Base-by-base conservation (phyloP, 2,113 vertebrate species). In the Conger conger region DNA sequence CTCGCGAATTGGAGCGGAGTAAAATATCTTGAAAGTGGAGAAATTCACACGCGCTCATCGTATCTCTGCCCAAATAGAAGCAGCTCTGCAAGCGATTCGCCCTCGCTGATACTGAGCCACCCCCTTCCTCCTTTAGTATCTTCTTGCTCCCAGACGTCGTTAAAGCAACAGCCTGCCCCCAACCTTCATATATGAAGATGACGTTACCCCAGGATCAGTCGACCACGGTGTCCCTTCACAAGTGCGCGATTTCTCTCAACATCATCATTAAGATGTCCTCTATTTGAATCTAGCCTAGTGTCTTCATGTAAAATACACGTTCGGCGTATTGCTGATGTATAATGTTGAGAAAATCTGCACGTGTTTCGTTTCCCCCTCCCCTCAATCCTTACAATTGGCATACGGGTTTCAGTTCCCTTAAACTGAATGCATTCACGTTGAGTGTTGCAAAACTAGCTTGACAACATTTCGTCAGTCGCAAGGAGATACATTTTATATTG, bases 91-190 rank as follows among this genome's bases (percentile, higher is more conserved):
- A 53, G 86, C 84, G 77, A 82, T 84, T 79, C 83, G 30, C 81
- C 82, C 82, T 87, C 79, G 82, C 78, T 92, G 90, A 92, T 89
- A 89, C 92, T 91, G 91, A 92, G 92, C 91, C 90, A 88, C 92
- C 92, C 92, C 91, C 93, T 90, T 90, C 93, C 88, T 87, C 85
- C 89, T 89, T 87, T 86, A 88, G 88, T 89, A 85, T 54, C 83
- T 87, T 86, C 91, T 92, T 90, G 90, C 89, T 85, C 90, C 88
- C 83, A 85, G 90, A 88, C 89, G 91, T 91, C 93, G 92, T 95
- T 94, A 94, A 95, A 95, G 92, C 92, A 88, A 93, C 92, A 94
- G 93, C 89, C 84, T 91, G 86, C 92, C 37, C 76, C 57, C 86
- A 87, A 27, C 42, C 54, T 78, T 27, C n/a, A 35, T 30, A 57